phyloP scores from a whole-genome alignment of 2,113 vertebrate species.

The Theristicus caerulescens region DNA sequence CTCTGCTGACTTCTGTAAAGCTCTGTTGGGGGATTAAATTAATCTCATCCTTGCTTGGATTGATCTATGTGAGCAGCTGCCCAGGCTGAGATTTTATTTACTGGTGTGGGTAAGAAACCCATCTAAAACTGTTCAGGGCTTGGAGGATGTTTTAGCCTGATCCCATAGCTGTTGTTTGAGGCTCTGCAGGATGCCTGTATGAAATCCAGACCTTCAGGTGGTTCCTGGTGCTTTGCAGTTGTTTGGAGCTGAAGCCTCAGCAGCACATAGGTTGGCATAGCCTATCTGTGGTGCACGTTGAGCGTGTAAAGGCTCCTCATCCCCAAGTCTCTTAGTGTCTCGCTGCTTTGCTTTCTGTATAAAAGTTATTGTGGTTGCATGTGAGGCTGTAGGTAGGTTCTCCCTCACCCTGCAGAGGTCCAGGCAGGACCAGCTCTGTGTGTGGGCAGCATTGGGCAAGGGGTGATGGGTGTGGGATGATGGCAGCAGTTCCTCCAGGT shows the following conservation, averaged over 20 bases:
- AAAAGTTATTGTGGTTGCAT: accelerated
- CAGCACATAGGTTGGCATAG: background rate
- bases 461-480: accelerated
- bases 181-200: background rate
- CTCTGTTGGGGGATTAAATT: background rate
- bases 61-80: background rate
- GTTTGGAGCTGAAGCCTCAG: background rate
- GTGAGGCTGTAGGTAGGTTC: background rate
- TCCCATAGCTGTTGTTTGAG: background rate
- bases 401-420: background rate
- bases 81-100: background rate
- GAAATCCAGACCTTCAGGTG: background rate
- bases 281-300: accelerated
- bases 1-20: background rate
- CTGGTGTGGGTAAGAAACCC: background rate
- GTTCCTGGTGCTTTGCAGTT: background rate
- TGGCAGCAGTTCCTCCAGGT: background rate
- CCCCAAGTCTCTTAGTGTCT: background rate
- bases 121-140: background rate
- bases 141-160: background rate
- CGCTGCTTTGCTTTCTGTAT: background rate
- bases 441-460: background rate
- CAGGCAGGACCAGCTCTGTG: background rate
- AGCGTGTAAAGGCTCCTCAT: background rate
- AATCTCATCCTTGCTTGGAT: background rate